A percentile compares a stretch with the other conserved stretches of the same genome.
Evolutionary conservation across 2,797 vertebrate genomes (phyloP).

Genomic region (Psittacula derbiana): DNA sequence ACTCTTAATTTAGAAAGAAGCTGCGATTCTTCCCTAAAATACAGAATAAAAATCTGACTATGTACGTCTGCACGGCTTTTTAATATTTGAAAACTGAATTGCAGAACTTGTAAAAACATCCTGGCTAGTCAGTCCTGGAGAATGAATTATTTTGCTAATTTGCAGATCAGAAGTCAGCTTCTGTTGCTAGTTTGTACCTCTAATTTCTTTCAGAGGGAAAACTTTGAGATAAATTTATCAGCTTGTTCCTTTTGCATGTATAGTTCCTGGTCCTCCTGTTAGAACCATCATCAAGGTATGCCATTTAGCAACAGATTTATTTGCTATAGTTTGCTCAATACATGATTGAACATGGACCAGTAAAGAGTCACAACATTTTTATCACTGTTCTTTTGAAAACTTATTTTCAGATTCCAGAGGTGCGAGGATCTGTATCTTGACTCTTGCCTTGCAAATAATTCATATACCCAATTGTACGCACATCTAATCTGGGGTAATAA

Average conservation of each 20-base stretch:
- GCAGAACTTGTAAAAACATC: not conserved
- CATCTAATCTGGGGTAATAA: not conserved
- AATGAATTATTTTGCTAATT: not conserved
- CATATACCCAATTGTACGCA: not conserved
- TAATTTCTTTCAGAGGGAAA: not conserved
- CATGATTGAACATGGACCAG: not conserved
- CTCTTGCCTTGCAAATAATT: not conserved
- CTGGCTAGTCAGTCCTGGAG: not conserved
- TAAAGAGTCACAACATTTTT: not conserved
- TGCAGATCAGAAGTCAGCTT: not conserved
- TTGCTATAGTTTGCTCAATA: not conserved
- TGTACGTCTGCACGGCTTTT: not conserved
- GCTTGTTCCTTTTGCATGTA: not conserved
- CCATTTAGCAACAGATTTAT: not conserved
- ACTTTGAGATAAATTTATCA: not conserved
- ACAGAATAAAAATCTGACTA: not conserved
- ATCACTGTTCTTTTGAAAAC: not conserved
- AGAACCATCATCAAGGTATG: not conserved
- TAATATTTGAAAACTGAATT: not conserved
- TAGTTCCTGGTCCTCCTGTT: not conserved
- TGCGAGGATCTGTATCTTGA: not conserved
- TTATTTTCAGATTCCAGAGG: not conserved
- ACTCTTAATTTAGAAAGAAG: not conserved
- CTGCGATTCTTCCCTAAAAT: not conserved
- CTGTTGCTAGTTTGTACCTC: not conserved